Evolutionary conservation across 2,797 vertebrate genomes (phyloP), one percentile per base, ranked within the genome.

Genomic region (Labeo calbasu): DNA sequence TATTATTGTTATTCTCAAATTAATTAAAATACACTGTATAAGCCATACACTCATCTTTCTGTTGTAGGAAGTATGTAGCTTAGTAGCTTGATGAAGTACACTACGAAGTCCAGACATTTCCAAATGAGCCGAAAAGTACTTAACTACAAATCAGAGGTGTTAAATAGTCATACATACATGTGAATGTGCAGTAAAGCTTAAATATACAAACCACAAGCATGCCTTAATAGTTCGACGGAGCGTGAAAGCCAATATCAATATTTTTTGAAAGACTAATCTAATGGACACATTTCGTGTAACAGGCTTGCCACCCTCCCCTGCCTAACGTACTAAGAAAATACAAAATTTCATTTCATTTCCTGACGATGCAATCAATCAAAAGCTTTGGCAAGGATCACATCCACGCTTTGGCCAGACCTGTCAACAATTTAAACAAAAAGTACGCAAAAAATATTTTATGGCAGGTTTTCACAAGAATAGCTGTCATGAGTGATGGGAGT

Each of bases 321-420:
- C 89, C 86, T 88, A 85, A 70, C 48, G 2, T 79, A 80, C 72
- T 82, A 66, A 63, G 59, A 78, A 85, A 86, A 87, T 28, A 85
- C 79, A 55, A 12, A 66, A 43, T 81, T 21, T 84, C 86, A 87
- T 82, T 88, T 84, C 9, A 89, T 89, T 88, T 90, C 81, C 89
- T 88, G 87, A 89, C 51, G 8, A 50, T 73, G 71, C 83, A 89
- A 92, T 90, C 88, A 83, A 92, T 91, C 88, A 92, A 75, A 85
- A 77, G 82, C 69, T 57, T 87, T 85, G 88, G 76, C 89, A 87
- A 72, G 32, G 88, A 87, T 86, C 79, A 84, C 61, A 72, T 89
- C 78, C 59, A 79, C 7, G 19, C 83, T 88, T 79, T 89, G 86
- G 90, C 86, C 80, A 77, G 78, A 83, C 87, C 79, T 88, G 82